Percentiles rank a stretch among this genome's conserved stretches.
Evolutionary conservation across 2,113 vertebrate genomes (phyloP).

Genomic region (Cottus gobio): DNA sequence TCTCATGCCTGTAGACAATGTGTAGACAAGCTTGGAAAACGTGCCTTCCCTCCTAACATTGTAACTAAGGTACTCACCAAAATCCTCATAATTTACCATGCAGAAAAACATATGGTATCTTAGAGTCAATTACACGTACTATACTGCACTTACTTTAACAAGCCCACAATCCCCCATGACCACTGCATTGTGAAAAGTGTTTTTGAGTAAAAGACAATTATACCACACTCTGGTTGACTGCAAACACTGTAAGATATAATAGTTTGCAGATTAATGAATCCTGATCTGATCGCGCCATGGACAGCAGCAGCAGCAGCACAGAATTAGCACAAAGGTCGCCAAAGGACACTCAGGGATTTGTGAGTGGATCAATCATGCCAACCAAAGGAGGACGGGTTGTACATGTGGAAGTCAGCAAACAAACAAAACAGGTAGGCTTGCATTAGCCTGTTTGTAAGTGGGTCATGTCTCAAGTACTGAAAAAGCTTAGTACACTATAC

Average conservation of each 20-base stretch:
- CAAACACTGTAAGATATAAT: neutral
- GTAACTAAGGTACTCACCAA: neutral
- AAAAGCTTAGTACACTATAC: slow-evolving; percentile 53
- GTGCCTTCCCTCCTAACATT: neutral
- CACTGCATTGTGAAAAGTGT: neutral
- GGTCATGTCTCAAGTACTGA: slow-evolving; percentile 63
- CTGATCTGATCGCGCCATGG: slow-evolving; percentile 7
- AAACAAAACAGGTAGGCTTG: slow-evolving; percentile 44
- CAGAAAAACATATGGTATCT: neutral
- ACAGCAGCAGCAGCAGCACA: slow-evolving; percentile 10
- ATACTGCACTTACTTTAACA: neutral
- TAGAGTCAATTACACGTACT: neutral
- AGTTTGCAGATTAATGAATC: slow-evolving; percentile 24
- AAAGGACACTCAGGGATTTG: slow-evolving; percentile 49
- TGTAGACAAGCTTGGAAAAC: neutral
- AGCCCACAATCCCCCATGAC: neutral
- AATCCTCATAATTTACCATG: neutral
- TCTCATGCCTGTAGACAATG: slow-evolving; percentile 23
- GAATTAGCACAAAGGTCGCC: slow-evolving; percentile 49
- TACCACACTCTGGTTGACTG: neutral
- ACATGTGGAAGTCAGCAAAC: slow-evolving; percentile 39
- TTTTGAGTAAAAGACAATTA: neutral
- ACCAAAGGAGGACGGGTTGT: slow-evolving; percentile 20
- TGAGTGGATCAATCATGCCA: slow-evolving; percentile 32
- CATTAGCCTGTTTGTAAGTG: slow-evolving; percentile 69